Percentiles rank a stretch among this genome's conserved stretches.
phyloP scores from a whole-genome alignment of 64 coral and sea anemone species.

The Stichodactyla mertensii region DNA sequence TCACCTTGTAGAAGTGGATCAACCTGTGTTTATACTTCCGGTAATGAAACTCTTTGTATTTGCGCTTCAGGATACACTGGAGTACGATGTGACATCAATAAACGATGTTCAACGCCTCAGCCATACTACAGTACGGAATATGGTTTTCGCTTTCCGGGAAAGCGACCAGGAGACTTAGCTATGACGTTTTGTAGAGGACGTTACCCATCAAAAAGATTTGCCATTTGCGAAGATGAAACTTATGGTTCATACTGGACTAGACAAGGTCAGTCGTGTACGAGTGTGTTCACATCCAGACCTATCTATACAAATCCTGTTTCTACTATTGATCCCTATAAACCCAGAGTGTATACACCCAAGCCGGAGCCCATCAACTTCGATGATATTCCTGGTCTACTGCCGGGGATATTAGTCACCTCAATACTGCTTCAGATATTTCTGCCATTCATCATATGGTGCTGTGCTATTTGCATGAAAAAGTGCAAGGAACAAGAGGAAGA shows the following conservation, averaged over 20 bases:
- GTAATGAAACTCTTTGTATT: constrained; percentile 74
- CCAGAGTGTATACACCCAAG: not conserved
- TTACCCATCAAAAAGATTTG: constrained; percentile 34
- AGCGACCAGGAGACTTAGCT: constrained; percentile 25
- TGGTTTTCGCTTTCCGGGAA: not conserved
- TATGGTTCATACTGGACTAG: constrained; percentile 13
- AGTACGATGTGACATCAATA: constrained; percentile 13
- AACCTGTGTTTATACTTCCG: constrained; percentile 49
- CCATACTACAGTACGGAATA: not conserved
- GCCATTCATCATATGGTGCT: constrained; percentile 33
- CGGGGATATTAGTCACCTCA: constrained; percentile 31
- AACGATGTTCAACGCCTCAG: constrained; percentile 4
- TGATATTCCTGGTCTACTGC: constrained; percentile 42
- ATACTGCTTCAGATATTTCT: constrained; percentile 46
- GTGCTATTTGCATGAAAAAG: constrained; percentile 29
- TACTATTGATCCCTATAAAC: not conserved
- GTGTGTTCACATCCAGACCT: not conserved
- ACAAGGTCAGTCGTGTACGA: not conserved
- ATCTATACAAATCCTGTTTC: not conserved
- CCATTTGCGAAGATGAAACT: constrained; percentile 12
- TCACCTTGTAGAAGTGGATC: constrained; percentile 21
- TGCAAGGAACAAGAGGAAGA: constrained; percentile 33
- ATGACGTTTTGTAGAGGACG: constrained; percentile 35
- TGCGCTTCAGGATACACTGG: constrained; percentile 39
- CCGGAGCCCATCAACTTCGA: constrained; percentile 44